Evolutionary conservation across 1,140 invertebrate species (phyloP), one percentile per base, ranked within the genome.

Genomic region (Dreissena rostriformis): DNA sequence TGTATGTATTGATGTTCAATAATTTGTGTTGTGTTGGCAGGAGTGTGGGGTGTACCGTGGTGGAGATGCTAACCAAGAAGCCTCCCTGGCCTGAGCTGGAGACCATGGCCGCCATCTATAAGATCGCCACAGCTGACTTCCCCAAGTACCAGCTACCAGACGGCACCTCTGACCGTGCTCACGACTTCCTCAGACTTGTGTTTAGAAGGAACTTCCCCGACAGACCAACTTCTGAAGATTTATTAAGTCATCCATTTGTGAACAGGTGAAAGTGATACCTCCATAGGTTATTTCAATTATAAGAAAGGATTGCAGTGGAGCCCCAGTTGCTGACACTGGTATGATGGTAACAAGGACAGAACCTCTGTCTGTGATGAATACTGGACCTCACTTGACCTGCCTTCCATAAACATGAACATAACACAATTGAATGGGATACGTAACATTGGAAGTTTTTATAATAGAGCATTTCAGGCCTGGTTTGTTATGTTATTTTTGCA

Each of bases 21-120:
- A 5, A 39, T 39, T 2, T 39, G 39, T 39, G 4, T 8, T 39
- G 39, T 39, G 39, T 39, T 39, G 39, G 29, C 90, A 94, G 93
- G 93, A 93, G 92, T 86, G 84, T 94, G 24, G 93, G 93, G 49
- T 93, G 92, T 85, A 93, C 93, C 11, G 85, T 93, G 24, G 93
- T 94, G 51, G 93, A 94, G 85, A 93, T 93, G 91, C 72, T 93
- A 19, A 93, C 92, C 0, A 87, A 85, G 55, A 91, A 90, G 82
- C 93, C 93, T 57, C 93, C 93, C 4, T 94, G 91, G 88, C 83
- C 89, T 15, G 91, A 94, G 15, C 90, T 91, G 51, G 92, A 94
- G 88, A 86, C 91, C 11, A 91, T 93, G 88, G 92, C 93, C 24
- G 93, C 93, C 63, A 93, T 94, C 86, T 93, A 92, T 85, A 93